Conservation (phyloP, 2,888 invertebrate species). For the Thecophora atra region DNA sequence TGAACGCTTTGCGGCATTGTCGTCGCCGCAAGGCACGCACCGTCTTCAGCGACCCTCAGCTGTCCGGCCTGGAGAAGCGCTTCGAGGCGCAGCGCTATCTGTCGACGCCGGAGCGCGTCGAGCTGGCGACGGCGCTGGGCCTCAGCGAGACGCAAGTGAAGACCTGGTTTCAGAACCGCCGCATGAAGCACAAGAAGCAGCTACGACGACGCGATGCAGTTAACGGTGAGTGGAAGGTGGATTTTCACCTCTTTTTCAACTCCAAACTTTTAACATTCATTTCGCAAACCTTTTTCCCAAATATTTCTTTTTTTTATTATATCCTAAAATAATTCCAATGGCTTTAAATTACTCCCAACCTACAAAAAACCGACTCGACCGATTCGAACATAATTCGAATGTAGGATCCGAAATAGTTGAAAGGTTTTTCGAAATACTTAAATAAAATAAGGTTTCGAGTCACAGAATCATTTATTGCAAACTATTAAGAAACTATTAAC, state of each 20-base stretch:
- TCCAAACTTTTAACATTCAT: no score
- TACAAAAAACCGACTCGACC: no score
- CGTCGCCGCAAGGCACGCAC: slow-evolving; percentile 96
- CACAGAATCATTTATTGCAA: no score
- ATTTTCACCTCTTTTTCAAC: background rate
- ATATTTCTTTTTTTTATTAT: no score
- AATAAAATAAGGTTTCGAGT: no score
- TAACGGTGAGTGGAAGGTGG: slow-evolving; percentile 58
- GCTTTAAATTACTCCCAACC: no score
- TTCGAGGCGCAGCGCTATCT: slow-evolving; percentile 95
- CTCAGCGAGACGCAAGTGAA: slow-evolving; percentile 97
- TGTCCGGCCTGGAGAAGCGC: slow-evolving; percentile 89
- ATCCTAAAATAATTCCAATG: no score
- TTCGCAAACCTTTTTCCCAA: no score
- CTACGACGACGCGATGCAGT: slow-evolving; percentile 67
- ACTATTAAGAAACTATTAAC: no score
- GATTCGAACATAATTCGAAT: no score
- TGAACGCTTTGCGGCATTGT: slow-evolving; percentile 86
- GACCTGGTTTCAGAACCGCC: slow-evolving; percentile 97
- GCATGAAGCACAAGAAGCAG: slow-evolving; percentile 97
- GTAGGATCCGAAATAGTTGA: no score
- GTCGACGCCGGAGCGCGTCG: slow-evolving; percentile 95
- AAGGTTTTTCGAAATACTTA: no score
- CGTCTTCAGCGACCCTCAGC: slow-evolving; percentile 84
- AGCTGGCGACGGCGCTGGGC: slow-evolving; percentile 90